Evolutionary conservation across 1,140 invertebrate species (phyloP).

Genomic region (Colletes gigas): DNA sequence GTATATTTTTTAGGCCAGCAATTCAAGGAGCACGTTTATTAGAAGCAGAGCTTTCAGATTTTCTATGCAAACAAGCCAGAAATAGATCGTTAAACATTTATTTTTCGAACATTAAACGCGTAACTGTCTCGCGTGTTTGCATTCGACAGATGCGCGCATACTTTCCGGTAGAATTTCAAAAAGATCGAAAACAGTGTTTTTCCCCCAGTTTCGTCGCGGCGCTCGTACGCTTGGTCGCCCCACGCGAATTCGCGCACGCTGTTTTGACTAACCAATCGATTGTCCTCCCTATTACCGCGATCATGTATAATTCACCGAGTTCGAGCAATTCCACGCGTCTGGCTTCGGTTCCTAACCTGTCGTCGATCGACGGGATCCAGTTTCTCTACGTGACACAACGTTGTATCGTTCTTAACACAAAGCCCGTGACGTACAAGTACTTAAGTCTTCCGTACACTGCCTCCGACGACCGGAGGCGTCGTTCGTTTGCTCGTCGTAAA

Average conservation of each 20-base stretch:
- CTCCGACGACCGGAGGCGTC: no score
- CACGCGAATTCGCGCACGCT: background rate
- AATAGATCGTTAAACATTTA: no score
- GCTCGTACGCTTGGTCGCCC: background rate
- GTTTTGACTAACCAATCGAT: conserved; percentile 3
- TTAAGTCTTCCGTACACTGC: no score
- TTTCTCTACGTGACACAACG: conserved; percentile 2
- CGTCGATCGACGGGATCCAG: conserved; percentile 3
- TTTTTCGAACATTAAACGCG: no score
- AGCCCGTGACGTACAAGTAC: no score
- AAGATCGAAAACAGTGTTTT: background rate
- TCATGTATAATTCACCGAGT: conserved; percentile 25
- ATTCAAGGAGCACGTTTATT: no score
- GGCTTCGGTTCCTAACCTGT: background rate
- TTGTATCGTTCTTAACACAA: background rate
- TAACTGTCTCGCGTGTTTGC: no score
- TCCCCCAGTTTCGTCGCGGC: background rate
- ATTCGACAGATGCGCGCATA: background rate
- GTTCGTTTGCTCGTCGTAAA: no score
- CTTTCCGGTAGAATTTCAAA: conserved; percentile 4
- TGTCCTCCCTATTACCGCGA: conserved; percentile 8
- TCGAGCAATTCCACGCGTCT: background rate
- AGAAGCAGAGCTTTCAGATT: no score
- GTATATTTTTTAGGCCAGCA: no score
- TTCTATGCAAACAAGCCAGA: no score